phyloP scores from a whole-genome alignment of 2,113 vertebrate species.

The Mus pahari region DNA sequence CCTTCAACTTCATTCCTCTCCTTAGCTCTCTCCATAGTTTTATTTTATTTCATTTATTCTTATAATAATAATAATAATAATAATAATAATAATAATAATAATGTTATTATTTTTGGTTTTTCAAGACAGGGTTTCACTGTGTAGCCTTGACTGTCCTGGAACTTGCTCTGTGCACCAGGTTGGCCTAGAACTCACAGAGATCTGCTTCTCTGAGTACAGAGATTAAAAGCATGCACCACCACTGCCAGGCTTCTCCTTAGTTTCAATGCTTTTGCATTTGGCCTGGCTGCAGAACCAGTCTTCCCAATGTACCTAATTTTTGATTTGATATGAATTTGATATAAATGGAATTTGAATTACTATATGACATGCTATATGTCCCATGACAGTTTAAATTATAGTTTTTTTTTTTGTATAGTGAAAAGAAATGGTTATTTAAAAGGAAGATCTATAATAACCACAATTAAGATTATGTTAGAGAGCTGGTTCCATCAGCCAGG shows the following conservation, averaged over 20 bases:
- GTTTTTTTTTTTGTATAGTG: conserved; percentile 34
- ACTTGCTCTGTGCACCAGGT: background rate
- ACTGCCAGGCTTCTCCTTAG: background rate
- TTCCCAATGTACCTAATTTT: conserved; percentile 20
- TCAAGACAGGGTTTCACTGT: background rate
- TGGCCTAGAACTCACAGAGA: background rate
- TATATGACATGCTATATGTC: background rate
- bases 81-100: no score
- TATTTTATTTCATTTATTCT: no score
- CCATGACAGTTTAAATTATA: background rate
- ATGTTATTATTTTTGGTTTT: background rate
- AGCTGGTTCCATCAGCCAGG: background rate
- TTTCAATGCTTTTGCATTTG: background rate
- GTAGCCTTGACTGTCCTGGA: background rate
- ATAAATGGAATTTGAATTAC: background rate
- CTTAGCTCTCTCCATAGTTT: background rate
- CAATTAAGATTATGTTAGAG: background rate
- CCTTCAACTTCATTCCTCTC: background rate
- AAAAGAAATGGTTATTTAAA: conserved; percentile 14
- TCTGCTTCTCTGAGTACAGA: background rate
- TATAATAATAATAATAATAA: no score
- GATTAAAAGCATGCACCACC: background rate
- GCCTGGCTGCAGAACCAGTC: background rate
- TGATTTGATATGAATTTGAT: background rate
- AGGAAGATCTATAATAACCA: conserved; percentile 8